Evolutionary conservation across 2,888 invertebrate genomes (phyloP).

Genomic region (Ophioninae sp.): DNA sequence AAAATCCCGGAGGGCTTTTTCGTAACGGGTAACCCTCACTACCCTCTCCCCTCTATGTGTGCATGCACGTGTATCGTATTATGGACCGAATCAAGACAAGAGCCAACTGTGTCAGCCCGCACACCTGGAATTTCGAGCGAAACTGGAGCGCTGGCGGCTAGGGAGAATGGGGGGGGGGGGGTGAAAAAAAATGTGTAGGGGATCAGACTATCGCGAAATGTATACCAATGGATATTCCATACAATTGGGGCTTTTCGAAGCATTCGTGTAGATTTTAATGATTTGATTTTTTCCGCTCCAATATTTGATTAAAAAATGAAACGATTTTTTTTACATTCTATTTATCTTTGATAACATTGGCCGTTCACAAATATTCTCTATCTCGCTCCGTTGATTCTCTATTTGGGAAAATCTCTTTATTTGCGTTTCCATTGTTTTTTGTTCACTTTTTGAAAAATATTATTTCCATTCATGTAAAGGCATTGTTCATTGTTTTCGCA

Average conservation of each 20-base stretch:
- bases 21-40: constrained; percentile 50
- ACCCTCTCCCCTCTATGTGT: constrained; percentile 9
- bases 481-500: no score
- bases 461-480: no score
- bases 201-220: background rate
- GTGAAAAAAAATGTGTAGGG: background rate
- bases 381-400: background rate
- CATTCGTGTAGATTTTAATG: background rate
- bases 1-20: constrained; percentile 63
- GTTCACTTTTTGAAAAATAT: no score
- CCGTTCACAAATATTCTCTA: no score
- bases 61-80: background rate
- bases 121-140: background rate
- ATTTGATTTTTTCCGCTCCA: no score
- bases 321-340: no score
- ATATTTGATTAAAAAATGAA: no score
- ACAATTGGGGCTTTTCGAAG: background rate
- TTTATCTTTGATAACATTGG: no score
- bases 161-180: background rate
- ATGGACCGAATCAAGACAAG: constrained; percentile 2
- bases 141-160: background rate
- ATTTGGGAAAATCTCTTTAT: no score
- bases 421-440: no score
- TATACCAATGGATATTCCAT: background rate
- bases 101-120: background rate